Evolutionary conservation across 2,797 vertebrate species (phyloP).

Genomic region (Synanceia verrucosa): DNA sequence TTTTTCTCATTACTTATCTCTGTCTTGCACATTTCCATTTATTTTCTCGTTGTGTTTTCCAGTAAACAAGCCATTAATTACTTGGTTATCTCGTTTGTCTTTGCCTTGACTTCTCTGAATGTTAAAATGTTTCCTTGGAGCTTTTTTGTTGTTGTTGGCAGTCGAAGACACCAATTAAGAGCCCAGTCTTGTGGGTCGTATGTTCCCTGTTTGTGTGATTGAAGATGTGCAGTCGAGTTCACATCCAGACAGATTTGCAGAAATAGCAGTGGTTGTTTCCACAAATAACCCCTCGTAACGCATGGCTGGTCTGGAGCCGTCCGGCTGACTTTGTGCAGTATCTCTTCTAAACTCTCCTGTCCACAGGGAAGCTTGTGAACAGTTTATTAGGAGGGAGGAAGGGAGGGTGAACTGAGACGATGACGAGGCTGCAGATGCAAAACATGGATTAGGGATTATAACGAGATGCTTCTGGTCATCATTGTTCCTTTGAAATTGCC

Average conservation of each 20-base stretch:
- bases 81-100: background rate
- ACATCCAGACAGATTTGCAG: background rate
- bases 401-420: background rate
- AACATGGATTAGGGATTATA: background rate
- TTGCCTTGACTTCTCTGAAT: background rate
- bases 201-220: background rate
- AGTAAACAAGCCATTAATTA: background rate
- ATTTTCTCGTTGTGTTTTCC: background rate
- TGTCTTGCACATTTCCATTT: background rate
- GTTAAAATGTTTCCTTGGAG: background rate
- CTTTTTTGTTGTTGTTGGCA: background rate
- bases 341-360: conserved; percentile 1
- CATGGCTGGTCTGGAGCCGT: conserved; percentile 1
- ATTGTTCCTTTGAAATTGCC: background rate
- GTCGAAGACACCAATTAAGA: background rate
- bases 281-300: conserved; percentile 26
- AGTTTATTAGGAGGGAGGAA: background rate
- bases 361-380: background rate
- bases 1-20: background rate
- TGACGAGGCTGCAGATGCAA: background rate
- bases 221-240: background rate
- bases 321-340: conserved; percentile 9
- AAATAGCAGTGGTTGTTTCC: conserved; percentile 17
- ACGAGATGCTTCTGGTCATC: background rate
- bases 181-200: background rate